Evolutionary conservation across 2,888 invertebrate species (phyloP), one percentile per base, ranked within the genome.

Genomic region (Pandemis heparana): DNA sequence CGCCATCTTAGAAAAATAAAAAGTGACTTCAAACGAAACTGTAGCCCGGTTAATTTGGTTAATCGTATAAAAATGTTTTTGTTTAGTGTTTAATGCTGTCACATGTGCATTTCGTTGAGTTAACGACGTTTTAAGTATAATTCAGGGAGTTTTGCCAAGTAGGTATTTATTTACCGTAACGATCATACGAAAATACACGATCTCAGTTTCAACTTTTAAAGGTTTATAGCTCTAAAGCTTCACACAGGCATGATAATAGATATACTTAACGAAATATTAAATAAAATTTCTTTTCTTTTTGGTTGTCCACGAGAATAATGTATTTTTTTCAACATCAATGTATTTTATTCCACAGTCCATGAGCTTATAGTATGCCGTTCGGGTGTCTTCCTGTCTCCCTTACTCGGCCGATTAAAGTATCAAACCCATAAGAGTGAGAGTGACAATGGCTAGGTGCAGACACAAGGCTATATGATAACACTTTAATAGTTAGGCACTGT

Each of bases 1-100:
- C 83, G 86, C 82, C 85, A 83, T 84, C 82, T 88, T 89, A 88
- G 86, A 88, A 87, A 87, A 85, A 83, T 82, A 83, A 81, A 83
- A 78, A 71, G 75, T 70, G 66, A 77, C 74, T 63, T 75, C 75
- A 75, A 74, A 76, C 62, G 48, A 70, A 73, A 66, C 69, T 61
- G 66, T 41, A 12, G n/a, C 59, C 41, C 63, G 51, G 43, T 48
- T 63, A 69, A 64, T 73, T 69, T 73, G 41, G 68, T 68, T 73
- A 59, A 73, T 69, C 63, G 73, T 63, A 69, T 73, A 51, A 67
- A 72, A 72, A 72, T 46, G 62, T 72, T 72, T 72, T 67, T 72
- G 67, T 72, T 72, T 68, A 68, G 67, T 72, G 71, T 72, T 61
- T 67, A 14, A 60, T 43, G 59, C 53, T 69, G 73, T 73, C 68